phyloP scores from a whole-genome alignment of 2,797 vertebrate species.

The Anguilla obscura region DNA sequence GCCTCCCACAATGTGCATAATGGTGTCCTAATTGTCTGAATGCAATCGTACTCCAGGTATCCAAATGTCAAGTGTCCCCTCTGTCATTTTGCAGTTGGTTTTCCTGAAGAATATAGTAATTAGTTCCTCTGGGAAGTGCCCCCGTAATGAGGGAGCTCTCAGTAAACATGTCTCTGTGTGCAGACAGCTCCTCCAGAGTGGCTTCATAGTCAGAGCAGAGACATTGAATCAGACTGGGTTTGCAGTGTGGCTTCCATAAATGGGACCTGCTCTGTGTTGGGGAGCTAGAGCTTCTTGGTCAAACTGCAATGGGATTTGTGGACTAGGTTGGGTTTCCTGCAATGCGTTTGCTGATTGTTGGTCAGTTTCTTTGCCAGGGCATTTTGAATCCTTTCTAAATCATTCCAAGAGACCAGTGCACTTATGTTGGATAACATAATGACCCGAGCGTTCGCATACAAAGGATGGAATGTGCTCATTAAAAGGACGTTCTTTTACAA shows the following conservation, averaged over 20 bases:
- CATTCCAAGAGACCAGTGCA: neutral
- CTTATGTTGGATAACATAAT: neutral
- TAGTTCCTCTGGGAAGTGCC: slow-evolving; percentile 75
- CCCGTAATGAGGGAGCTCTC: slow-evolving; percentile 65
- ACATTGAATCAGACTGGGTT: neutral
- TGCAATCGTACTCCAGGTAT: slow-evolving; percentile 67
- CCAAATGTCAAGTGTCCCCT: slow-evolving; percentile 74
- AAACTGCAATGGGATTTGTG: neutral
- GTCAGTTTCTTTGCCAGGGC: neutral
- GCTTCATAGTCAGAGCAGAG: slow-evolving; percentile 45
- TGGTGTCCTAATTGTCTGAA: slow-evolving; percentile 70
- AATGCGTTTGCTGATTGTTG: neutral
- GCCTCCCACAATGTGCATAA: slow-evolving; percentile 62
- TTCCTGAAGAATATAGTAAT: slow-evolving; percentile 66
- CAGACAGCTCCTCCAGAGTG: slow-evolving; percentile 56
- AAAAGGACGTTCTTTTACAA: neutral
- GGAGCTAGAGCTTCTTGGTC: neutral
- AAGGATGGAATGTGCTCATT: neutral
- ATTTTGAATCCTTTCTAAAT: neutral
- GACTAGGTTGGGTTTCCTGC: neutral
- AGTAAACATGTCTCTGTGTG: slow-evolving; percentile 58
- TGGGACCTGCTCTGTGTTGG: neutral
- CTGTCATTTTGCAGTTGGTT: slow-evolving; percentile 59
- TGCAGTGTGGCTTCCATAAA: neutral
- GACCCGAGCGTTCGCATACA: neutral